A percentile compares a stretch with the other conserved stretches of the same genome.
phyloP scores from a whole-genome alignment of 35 echinoderm and acorn worm species.

The Anneissia japonica region DNA sequence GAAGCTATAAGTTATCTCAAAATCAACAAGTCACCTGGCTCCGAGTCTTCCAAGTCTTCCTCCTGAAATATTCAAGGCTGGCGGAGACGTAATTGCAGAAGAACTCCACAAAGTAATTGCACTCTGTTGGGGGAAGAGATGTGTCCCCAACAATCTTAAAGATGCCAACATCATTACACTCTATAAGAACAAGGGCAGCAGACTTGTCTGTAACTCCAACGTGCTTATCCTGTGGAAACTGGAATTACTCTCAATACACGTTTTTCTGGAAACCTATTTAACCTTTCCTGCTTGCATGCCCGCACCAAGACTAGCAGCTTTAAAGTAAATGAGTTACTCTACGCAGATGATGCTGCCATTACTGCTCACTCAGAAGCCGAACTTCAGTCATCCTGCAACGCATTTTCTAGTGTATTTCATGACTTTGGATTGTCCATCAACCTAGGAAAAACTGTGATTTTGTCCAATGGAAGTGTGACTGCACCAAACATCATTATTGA shows the following conservation, averaged over 20 bases:
- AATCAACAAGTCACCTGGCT: too few relatives aligned
- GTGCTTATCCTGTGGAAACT: too few relatives aligned
- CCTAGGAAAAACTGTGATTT: neutral
- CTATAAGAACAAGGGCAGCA: slow-evolving; percentile 8
- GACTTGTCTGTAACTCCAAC: neutral
- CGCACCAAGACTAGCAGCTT: too few relatives aligned
- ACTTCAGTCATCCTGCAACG: too few relatives aligned
- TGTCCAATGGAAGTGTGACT: neutral
- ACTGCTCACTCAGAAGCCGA: too few relatives aligned
- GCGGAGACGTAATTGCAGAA: neutral
- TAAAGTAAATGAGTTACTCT: neutral
- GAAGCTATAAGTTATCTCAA: too few relatives aligned
- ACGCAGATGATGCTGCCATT: slow-evolving; percentile 10
- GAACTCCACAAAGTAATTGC: neutral
- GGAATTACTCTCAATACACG: too few relatives aligned
- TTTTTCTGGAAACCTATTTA: too few relatives aligned
- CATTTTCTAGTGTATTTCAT: neutral
- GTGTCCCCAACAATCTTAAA: neutral
- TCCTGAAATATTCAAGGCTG: too few relatives aligned
- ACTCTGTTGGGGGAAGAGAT: neutral
- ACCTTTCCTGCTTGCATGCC: too few relatives aligned
- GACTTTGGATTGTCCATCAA: slow-evolving; percentile 4
- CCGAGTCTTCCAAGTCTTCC: too few relatives aligned
- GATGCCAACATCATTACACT: neutral
- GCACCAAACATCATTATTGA: neutral